Evolutionary conservation across 1,140 invertebrate species (phyloP).

Genomic region (Mizuhopecten yessoensis): DNA sequence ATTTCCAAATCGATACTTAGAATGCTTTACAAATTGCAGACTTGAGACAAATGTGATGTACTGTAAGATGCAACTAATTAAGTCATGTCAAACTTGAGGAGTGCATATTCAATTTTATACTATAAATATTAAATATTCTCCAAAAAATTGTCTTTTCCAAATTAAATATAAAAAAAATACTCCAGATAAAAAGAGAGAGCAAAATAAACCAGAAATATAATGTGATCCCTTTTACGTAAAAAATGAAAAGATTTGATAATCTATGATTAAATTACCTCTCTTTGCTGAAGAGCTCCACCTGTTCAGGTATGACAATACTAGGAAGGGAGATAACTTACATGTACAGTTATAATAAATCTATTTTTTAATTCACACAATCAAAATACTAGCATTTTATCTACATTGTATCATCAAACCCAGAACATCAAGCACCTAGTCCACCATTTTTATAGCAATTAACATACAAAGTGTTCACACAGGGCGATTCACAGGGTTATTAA

Average conservation of each 20-base stretch:
- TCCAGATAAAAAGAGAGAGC: not conserved
- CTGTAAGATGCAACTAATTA: not conserved
- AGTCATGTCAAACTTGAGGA: not conserved
- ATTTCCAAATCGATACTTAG: too few relatives aligned
- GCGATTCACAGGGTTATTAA: not conserved
- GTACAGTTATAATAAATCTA: not conserved
- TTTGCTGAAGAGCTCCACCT: constrained; percentile 36
- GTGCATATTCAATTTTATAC: not conserved
- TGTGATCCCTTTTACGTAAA: too few relatives aligned
- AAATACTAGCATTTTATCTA: not conserved
- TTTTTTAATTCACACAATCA: not conserved
- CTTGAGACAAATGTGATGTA: not conserved
- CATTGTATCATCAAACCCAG: not conserved
- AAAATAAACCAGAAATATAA: not conserved
- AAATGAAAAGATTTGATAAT: not conserved
- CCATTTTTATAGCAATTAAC: not conserved
- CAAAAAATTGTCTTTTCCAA: not conserved
- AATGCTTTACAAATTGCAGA: too few relatives aligned
- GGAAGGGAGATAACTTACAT: constrained; percentile 13
- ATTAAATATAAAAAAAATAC: not conserved
- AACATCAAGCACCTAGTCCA: not conserved
- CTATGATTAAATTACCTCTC: not conserved
- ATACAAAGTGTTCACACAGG: constrained; percentile 29
- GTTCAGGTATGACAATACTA: constrained; percentile 38
- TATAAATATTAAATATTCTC: not conserved